Evolutionary conservation across 2,797 vertebrate genomes (phyloP), one percentile per base, ranked within the genome.

Genomic region (Heterohyrax brucei): DNA sequence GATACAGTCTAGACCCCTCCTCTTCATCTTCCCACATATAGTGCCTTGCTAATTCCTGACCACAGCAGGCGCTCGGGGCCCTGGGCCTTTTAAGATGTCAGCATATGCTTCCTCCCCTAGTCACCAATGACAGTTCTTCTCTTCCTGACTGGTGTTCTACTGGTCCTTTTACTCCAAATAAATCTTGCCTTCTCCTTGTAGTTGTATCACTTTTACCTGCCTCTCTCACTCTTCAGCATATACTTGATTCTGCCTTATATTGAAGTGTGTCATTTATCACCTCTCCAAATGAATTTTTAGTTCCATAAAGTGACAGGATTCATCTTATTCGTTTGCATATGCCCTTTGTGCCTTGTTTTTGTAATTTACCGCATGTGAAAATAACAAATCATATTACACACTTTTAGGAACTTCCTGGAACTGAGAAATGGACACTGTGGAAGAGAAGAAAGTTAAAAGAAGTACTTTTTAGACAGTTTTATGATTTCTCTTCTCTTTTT

Each of bases 361-460:
- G 72, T 78, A 72, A 81, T 86, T 87, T 95, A 91, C 26, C 82
- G 46, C 22, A 80, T 0, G 72, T 96, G 24, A 68, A 95, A 88
- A 73, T 62, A 48, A 56, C 76, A 85, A 16, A 53, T 76, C 62
- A 22, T 79, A 82, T 66, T 93, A 26, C 70, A 79, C 14, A 72
- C 72, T 94, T 95, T 93, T 84, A 72, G 44, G 22, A 87, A 61
- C 46, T 87, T 76, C 93, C 59, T 92, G 6, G 22, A 64, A 70
- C 62, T 87, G 39, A 90, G 33, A 12, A 44, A 80, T 46, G 33
- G 39, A 22, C 33, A 0, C 3, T 56, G 8, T 7, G 12, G 48
- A 87, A 94, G 66, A 70, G 56, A 82, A 80, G 12, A 80, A 59
- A 89, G 39, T 86, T 89, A 78, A 92, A 95, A 91, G 28, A 18